Evolutionary conservation across 2,888 invertebrate species (phyloP).

Genomic region (Morinoia aosen): DNA sequence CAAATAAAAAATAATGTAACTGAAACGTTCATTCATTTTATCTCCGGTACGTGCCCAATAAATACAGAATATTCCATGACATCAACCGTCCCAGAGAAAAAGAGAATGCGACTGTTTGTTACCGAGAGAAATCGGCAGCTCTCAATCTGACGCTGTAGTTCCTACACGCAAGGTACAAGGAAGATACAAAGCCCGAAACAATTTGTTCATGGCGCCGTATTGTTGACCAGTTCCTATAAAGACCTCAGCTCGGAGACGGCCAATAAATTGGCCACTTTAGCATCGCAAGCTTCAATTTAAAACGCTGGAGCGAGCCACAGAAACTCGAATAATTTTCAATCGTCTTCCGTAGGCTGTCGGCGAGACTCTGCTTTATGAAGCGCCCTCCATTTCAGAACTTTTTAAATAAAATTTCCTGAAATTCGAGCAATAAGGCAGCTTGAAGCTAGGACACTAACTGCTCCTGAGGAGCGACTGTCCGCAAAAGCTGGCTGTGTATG

Average conservation of each 20-base stretch:
- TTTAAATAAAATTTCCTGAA: background rate
- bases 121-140: no score
- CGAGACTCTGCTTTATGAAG: background rate
- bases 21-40: no score
- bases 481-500: background rate
- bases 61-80: no score
- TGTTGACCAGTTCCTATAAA: background rate
- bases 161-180: background rate
- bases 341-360: background rate
- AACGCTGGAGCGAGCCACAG: background rate
- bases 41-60: no score
- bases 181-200: background rate
- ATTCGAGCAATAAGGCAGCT: background rate
- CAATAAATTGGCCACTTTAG: background rate
- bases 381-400: background rate
- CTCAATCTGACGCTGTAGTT: no score
- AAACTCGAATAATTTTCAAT: background rate
- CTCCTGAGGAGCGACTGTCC: background rate
- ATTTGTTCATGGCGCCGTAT: background rate
- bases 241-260: background rate
- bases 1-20: no score
- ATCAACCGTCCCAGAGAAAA: no score
- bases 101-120: no score
- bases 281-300: background rate
- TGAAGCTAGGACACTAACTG: background rate